Base-by-base conservation (phyloP, 1,140 invertebrate genomes). In the Phymastichus coffea region DNA sequence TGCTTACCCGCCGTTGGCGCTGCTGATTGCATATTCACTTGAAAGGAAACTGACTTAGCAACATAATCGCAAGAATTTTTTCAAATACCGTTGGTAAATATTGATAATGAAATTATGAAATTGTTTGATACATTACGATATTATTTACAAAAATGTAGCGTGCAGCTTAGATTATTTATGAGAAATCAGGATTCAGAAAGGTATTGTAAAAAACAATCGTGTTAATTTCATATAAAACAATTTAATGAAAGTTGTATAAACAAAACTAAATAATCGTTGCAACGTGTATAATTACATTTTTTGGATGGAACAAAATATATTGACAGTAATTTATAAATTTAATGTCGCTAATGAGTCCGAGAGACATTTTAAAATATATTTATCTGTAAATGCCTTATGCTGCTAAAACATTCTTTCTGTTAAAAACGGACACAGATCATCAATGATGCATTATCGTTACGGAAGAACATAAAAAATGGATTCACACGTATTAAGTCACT, bases 191-290 rank as follows among this genome's bases (percentile, higher is more conserved):
- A n/a, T n/a, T n/a, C n/a, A n/a, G n/a, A n/a, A n/a, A n/a, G n/a
- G n/a, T n/a, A n/a, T n/a, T n/a, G n/a, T n/a, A n/a, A n/a, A n/a
- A n/a, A n/a, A n/a, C n/a, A n/a, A n/a, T n/a, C n/a, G n/a, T n/a
- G n/a, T n/a, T n/a, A n/a, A n/a, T 47, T 57, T 63, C 38, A 26
- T 63, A 63, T 55, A 63, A 63, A 63, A 63, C 62, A 59, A 63
- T 63, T 63, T 63, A 68, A 66, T 68, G 59, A 60, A 55, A 66
- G 64, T 60, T 51, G 59, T 69, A 62, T 65, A 62, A 67, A 65
- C 64, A 69, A 57, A 67, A 69, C 44, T 64, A 47, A 57, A 63
- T 61, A 20, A n/a, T n/a, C n/a, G n/a, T n/a, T n/a, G n/a, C n/a
- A n/a, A n/a, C 23, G 52, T 63, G 30, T 26, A 25, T 53, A 51